Conservation (phyloP, 2,113 vertebrate species). For the Trematomus loennbergii region DNA sequence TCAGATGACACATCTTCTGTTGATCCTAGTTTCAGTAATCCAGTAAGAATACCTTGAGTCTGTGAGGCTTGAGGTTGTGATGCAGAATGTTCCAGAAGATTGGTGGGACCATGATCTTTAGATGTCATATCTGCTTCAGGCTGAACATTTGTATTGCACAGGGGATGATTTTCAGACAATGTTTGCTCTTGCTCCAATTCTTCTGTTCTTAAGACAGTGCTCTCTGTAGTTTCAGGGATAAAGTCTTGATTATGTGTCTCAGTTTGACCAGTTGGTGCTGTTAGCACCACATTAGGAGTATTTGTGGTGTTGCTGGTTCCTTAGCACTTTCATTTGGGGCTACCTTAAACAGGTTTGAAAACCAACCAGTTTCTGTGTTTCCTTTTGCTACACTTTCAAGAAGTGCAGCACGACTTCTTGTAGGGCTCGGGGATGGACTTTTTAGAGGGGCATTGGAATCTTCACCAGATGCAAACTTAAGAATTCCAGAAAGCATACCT, state of each 20-base stretch:
- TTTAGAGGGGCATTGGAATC: conserved; percentile 53
- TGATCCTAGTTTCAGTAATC: conserved; percentile 82
- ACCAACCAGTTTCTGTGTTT: conserved; percentile 84
- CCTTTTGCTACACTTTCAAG: conserved; percentile 81
- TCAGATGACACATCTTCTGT: conserved; percentile 71
- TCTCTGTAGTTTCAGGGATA: conserved; percentile 35
- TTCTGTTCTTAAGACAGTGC: conserved; percentile 6
- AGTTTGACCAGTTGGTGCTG: conserved; percentile 52
- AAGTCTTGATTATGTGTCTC: conserved; percentile 48
- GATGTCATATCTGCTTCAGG: conserved; percentile 22
- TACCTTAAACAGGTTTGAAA: conserved; percentile 85
- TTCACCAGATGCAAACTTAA: conserved; percentile 82
- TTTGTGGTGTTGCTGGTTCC: conserved; percentile 54
- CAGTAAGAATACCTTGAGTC: conserved; percentile 72
- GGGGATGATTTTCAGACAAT: conserved; percentile 23
- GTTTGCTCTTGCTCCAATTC: conserved; percentile 35
- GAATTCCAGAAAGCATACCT: conserved; percentile 80
- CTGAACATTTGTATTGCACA: conserved; percentile 17
- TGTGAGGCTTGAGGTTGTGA: conserved; percentile 49
- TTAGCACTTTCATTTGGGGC: conserved; percentile 72
- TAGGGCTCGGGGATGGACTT: conserved; percentile 35
- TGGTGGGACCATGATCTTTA: conserved; percentile 31
- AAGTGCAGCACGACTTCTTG: conserved; percentile 69
- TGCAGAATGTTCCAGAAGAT: conserved; percentile 20
- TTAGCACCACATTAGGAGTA: conserved; percentile 58